Base-by-base conservation (phyloP, 2,113 vertebrate species). In the Nematolebias whitei region DNA sequence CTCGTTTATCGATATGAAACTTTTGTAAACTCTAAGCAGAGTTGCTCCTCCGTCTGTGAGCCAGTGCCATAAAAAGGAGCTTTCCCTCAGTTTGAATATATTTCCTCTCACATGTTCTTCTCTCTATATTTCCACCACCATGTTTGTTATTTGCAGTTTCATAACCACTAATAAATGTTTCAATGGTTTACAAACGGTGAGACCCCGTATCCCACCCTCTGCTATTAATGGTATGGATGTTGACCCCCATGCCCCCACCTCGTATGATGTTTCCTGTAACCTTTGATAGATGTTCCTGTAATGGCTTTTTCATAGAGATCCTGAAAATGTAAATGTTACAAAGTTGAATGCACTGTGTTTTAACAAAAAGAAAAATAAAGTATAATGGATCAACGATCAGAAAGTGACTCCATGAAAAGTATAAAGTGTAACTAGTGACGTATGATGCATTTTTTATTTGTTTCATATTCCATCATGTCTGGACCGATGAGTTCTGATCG, bases 381-480 rank as follows among this genome's bases (percentile, higher is more conserved):
- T 79, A 72, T 78, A 88, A 78, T 79, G 64, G 59, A 90, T 88
- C 82, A 87, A 66, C 83, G 84, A 86, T 88, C 83, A 84, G 87
- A 84, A 90, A 80, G 80, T 68, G 49, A 80, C 63, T 89, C 73
- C 73, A 62, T 73, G 77, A 84, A 87, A 90, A 83, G 67, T 86
- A 79, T 89, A 85, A 85, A 88, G 85, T 93, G 88, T 91, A 90
- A 88, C 80, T 89, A 90, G 91, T 92, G 87, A 91, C 89, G 88
- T 89, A 84, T 87, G 80, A 91, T 87, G 85, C 86, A 84, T 90
- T 90, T 79, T 90, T 83, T 77, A 79, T 89, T 90, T 85, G 87
- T 84, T 81, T 91, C 80, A 87, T 86, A 85, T 78, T 85, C 89
- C 74, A 87, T 89, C 89, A 88, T 87, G 83, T 88, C 89, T 84